phyloP scores from a whole-genome alignment of 2,797 vertebrate genomes.

The Epinephelus coioides region DNA sequence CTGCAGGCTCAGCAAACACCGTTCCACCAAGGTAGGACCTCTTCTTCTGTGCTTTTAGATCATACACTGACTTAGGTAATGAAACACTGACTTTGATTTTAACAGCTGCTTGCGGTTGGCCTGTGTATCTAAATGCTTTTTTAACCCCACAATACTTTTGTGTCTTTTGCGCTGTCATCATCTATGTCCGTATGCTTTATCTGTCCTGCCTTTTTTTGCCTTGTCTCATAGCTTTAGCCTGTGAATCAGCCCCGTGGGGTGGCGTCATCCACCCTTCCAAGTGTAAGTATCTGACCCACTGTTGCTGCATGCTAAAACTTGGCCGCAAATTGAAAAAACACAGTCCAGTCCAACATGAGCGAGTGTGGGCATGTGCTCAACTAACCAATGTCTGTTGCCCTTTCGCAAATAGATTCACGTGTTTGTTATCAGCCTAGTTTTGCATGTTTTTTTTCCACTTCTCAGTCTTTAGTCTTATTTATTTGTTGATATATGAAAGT shows the following conservation, averaged over 20 bases:
- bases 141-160: slow-evolving; percentile 38
- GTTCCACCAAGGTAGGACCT: slow-evolving; percentile 86
- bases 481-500: neutral
- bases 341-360: neutral
- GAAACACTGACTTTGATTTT: neutral
- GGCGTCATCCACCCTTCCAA: slow-evolving; percentile 77
- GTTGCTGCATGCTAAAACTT: neutral
- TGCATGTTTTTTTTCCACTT: neutral
- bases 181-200: slow-evolving; percentile 2
- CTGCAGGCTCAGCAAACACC: slow-evolving; percentile 94
- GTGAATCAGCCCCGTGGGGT: slow-evolving; percentile 74
- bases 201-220: slow-evolving; percentile 36
- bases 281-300: slow-evolving; percentile 81
- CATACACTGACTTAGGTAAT: neutral
- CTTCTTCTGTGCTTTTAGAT: slow-evolving; percentile 23
- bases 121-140: slow-evolving; percentile 31
- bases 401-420: neutral
- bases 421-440: neutral
- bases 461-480: neutral
- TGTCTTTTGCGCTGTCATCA: neutral
- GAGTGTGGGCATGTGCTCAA: neutral
- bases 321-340: neutral
- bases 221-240: slow-evolving; percentile 79
- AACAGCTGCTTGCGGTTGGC: slow-evolving; percentile 7
- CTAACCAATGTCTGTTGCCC: slow-evolving; percentile 8